These are phyloP conservation scores for Melanaphis sacchari DNA, from an alignment of 1,140 invertebrate species.

Conservation along the genomic window DNA sequence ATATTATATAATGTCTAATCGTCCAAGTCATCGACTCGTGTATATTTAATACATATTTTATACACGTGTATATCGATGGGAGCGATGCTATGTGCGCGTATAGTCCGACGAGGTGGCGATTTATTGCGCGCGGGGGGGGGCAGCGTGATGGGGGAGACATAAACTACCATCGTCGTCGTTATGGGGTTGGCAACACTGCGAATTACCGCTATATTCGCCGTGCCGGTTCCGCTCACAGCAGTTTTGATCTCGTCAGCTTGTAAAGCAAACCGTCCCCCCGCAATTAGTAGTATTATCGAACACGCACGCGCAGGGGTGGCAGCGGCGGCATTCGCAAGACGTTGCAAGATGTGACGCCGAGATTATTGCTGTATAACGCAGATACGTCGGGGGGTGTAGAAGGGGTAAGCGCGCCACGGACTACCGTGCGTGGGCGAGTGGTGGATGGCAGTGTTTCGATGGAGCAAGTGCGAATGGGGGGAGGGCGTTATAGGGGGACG, in stretches of 20 bases:
- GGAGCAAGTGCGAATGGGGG: background rate
- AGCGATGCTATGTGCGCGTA: too few relatives aligned
- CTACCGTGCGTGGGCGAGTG: background rate
- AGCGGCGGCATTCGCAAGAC: slow-evolving; percentile 35
- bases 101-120: background rate
- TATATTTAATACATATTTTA: too few relatives aligned
- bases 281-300: slow-evolving; percentile 57
- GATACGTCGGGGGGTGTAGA: background rate
- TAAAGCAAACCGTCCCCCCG: slow-evolving; percentile 45
- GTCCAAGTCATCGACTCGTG: background rate
- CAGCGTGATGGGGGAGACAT: background rate
- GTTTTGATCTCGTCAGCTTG: slow-evolving; percentile 55
- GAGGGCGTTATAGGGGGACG: background rate
- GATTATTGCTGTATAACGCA: slow-evolving; percentile 53
- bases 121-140: background rate
- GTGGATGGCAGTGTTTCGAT: background rate
- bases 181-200: slow-evolving; percentile 49
- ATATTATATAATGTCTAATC: background rate
- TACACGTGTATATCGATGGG: too few relatives aligned
- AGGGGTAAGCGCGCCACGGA: background rate
- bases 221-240: background rate
- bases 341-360: slow-evolving; percentile 56
- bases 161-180: slow-evolving; percentile 12
- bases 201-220: background rate
- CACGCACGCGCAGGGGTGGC: background rate